These are phyloP conservation scores for Coranthus polyacanthus DNA, from an alignment of 2,797 vertebrate genomes.

Conservation along the genomic window DNA sequence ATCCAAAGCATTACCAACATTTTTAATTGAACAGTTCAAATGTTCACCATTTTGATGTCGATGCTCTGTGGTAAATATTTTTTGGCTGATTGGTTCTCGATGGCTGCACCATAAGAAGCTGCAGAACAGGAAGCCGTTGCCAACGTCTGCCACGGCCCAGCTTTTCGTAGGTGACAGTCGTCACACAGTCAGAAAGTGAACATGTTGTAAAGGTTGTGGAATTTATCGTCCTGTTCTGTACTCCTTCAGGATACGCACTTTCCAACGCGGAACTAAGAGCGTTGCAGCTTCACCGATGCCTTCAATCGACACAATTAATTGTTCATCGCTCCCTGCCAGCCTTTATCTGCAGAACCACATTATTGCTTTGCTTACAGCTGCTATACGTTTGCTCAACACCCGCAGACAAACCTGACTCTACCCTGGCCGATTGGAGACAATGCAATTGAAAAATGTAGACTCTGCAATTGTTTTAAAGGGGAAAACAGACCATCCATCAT, in stretches of 20 bases:
- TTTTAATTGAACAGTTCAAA: background rate
- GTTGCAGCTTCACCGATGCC: constrained; percentile 26
- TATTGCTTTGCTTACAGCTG: constrained; percentile 46
- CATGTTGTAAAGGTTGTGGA: background rate
- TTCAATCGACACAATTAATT: constrained; percentile 33
- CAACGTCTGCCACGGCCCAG: too few species aligned
- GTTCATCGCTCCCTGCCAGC: constrained; percentile 30
- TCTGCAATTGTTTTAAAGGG: constrained; percentile 68
- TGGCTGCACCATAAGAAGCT: background rate
- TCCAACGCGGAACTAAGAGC: background rate
- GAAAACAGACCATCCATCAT: constrained; percentile 74
- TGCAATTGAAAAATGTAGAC: constrained; percentile 70
- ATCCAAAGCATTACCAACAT: too few species aligned
- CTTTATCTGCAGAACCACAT: constrained; percentile 40
- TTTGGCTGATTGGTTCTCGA: constrained; percentile 6
- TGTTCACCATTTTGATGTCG: background rate
- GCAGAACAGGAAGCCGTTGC: background rate
- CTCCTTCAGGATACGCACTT: constrained; percentile 3
- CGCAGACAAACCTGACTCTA: constrained; percentile 47
- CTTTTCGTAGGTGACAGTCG: background rate
- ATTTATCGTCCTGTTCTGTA: too few species aligned
- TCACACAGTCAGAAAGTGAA: background rate
- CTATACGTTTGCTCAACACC: constrained; percentile 59
- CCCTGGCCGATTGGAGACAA: constrained; percentile 54
- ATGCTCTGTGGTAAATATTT: background rate